Conservation (phyloP, 2,113 vertebrate genomes). For the Coturnix japonica region DNA sequence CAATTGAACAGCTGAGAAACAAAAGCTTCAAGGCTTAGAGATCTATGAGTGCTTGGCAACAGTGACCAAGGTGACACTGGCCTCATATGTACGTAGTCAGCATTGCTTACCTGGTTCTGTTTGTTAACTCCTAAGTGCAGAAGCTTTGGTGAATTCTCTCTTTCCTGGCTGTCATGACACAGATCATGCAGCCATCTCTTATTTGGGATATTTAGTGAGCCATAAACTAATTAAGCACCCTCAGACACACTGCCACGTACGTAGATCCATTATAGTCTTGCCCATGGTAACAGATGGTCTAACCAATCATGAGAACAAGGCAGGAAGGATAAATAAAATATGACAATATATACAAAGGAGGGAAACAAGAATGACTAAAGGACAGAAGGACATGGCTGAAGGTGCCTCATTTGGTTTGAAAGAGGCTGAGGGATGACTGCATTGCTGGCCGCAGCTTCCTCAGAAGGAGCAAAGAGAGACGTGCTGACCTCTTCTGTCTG, state of each 20-base stretch:
- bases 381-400: background rate
- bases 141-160: background rate
- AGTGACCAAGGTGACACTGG: background rate
- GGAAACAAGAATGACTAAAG: background rate
- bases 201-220: background rate
- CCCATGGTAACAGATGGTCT: background rate
- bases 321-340: background rate
- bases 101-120: background rate
- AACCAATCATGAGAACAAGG: background rate
- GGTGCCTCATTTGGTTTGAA: background rate
- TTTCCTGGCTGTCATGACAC: background rate
- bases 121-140: background rate
- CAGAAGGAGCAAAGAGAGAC: background rate
- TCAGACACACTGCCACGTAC: background rate
- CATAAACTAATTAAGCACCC: background rate
- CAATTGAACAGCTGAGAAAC: background rate
- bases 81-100: fast-evolving
- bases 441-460: background rate
- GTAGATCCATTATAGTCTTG: background rate
- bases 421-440: background rate
- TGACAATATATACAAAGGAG: background rate
- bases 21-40: background rate
- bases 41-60: background rate
- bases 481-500: background rate
- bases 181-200: background rate